Base-by-base conservation (phyloP, 2,797 vertebrate species). In the Jordanella pulchra region DNA sequence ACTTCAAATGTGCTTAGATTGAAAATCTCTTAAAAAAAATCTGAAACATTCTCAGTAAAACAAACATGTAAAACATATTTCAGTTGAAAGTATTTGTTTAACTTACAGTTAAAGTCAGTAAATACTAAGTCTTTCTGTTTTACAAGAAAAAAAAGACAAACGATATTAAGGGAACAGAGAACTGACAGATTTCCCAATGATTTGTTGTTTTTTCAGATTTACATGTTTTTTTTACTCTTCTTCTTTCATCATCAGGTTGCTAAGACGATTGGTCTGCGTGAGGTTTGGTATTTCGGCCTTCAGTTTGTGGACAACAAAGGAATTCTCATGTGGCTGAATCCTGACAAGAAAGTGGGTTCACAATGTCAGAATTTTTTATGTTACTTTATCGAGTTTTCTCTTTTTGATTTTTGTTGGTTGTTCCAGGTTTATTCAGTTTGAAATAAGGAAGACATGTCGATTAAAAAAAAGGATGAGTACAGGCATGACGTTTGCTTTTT, bases 231-330 rank as follows among this genome's bases (percentile, higher is more conserved):
- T 60, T 50, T 1, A 21, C 13, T 27, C 32, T 21, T 15, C 17
- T 32, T 21, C 60, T 58, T 3, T n/a, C 78, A 39, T 69, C 21
- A 53, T 28, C 77, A 99, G 98, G 97, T 99, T 71, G 94, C 97
- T 66, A 96, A 96, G 89, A 99, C 98, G 18, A 96, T 99, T 64
- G 98, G 97, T 5, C 91, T 99, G 55, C 94, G 98, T 73, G 98
- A 99, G 87, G 89, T 95, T 4, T 99, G 98, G 98, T 99, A 96
- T 93, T 99, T 99, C 71, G 98, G 98, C 81, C 95, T 99, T 73
- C 97, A 97, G 90, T 98, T 96, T 39, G 79, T 92, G 12, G 97
- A 99, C 90, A 93, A 80, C 88, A 98, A 95, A 93, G 97, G 97
- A 72, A 94, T 95, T 84, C 44, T 90, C 68, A 94, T 95, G 28